Conservation (phyloP, 2,113 vertebrate species). For the Melanostigma gelatinosum region DNA sequence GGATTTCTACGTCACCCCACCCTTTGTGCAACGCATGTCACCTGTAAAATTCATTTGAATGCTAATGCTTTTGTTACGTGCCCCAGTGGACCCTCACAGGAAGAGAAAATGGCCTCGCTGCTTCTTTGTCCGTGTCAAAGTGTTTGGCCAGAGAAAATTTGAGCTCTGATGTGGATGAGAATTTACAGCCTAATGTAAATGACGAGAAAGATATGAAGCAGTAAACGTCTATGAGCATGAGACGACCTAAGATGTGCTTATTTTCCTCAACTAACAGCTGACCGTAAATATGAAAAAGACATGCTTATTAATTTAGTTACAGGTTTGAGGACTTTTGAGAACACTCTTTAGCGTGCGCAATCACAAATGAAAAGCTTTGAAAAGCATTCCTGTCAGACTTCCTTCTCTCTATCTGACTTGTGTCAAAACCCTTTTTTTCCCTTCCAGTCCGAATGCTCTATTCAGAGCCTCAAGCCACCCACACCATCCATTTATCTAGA, state of each 20-base stretch:
- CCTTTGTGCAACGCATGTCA: slow-evolving; percentile 65
- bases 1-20: slow-evolving; percentile 41
- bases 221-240: background rate
- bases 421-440: slow-evolving; percentile 38
- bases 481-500: slow-evolving; percentile 39
- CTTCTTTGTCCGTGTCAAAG: slow-evolving; percentile 34
- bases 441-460: slow-evolving; percentile 35
- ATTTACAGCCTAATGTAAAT: background rate
- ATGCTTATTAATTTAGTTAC: background rate
- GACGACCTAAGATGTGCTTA: background rate
- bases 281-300: background rate
- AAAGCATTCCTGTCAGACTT: background rate
- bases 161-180: background rate
- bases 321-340: background rate
- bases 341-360: background rate
- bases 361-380: background rate
- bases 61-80: slow-evolving; percentile 55
- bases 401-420: slow-evolving; percentile 12
- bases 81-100: slow-evolving; percentile 29
- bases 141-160: background rate
- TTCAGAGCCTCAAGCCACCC: slow-evolving; percentile 33
- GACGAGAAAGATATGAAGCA: background rate
- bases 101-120: background rate
- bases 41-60: slow-evolving; percentile 75
- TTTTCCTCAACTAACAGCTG: background rate